These are phyloP conservation scores for Hydractinia symbiolongicarpus DNA, from an alignment of 30 jellyfish, hydroid and myxozoan genomes.

Conservation along the genomic window DNA sequence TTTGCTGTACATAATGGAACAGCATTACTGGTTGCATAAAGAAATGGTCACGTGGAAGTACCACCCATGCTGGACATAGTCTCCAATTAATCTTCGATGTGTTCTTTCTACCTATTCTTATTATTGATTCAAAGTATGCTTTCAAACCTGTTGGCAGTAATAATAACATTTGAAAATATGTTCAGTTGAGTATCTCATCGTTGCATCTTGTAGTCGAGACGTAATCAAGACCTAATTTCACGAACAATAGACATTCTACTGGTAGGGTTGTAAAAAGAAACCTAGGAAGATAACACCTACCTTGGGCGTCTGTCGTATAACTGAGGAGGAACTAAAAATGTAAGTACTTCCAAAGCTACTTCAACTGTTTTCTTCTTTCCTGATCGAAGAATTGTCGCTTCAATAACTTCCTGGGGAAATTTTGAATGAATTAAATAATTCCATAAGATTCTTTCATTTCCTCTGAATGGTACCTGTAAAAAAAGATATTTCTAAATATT, in stretches of 20 bases:
- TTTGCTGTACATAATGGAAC: slow-evolving; percentile 9
- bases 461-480: slow-evolving; percentile 69
- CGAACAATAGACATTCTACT: too few species aligned
- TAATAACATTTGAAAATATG: too few species aligned
- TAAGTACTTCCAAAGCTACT: slow-evolving; percentile 9
- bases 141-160: too few species aligned
- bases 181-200: too few species aligned
- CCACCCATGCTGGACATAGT: slow-evolving; percentile 64
- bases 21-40: slow-evolving; percentile 5
- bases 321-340: slow-evolving; percentile 51
- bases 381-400: slow-evolving; percentile 43
- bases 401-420: slow-evolving; percentile 39
- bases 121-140: too few species aligned
- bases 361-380: slow-evolving; percentile 40
- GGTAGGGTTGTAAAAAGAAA: not conserved
- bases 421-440: slow-evolving; percentile 48
- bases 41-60: slow-evolving; percentile 28
- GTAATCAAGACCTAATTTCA: too few species aligned
- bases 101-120: too few species aligned
- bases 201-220: too few species aligned
- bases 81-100: slow-evolving; percentile 39
- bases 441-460: slow-evolving; percentile 67
- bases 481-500: not conserved
- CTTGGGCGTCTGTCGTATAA: slow-evolving; percentile 52
- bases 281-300: slow-evolving; percentile 14